phyloP scores from a whole-genome alignment of 1,140 invertebrate species.

The Diorhabda elongata region DNA sequence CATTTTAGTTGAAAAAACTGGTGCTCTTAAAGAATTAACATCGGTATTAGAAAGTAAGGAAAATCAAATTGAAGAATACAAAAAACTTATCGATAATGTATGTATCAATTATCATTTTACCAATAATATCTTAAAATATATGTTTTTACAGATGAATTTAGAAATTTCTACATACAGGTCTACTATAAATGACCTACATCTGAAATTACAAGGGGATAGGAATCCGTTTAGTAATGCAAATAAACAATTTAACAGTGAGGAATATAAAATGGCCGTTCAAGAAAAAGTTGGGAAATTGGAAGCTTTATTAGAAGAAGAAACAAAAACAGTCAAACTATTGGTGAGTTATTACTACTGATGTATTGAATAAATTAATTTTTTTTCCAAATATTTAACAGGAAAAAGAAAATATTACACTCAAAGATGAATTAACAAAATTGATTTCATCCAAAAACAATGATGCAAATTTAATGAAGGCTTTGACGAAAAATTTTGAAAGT shows the following conservation, averaged over 20 bases:
- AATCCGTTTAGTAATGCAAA: conserved; percentile 30
- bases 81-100: conserved; percentile 31
- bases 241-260: conserved; percentile 32
- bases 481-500: conserved; percentile 30
- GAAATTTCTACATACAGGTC: conserved; percentile 31
- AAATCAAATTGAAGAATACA: conserved; percentile 25
- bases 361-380: too few relatives aligned
- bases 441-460: conserved; percentile 25
- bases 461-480: conserved; percentile 11
- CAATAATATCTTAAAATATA: background rate
- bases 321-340: conserved; percentile 27
- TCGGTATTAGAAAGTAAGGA: conserved; percentile 24
- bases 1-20: conserved; percentile 32
- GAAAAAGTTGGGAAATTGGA: conserved; percentile 34
- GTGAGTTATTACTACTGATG: background rate
- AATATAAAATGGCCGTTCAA: conserved; percentile 33
- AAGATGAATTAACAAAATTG: conserved; percentile 33
- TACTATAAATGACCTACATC: conserved; percentile 31
- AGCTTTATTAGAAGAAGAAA: conserved; percentile 28
- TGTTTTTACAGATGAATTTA: conserved; percentile 24
- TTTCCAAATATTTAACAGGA: conserved; percentile 19
- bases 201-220: conserved; percentile 32
- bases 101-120: conserved; percentile 13
- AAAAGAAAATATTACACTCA: conserved; percentile 31
- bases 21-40: conserved; percentile 27